Evolutionary conservation across 2,113 vertebrate genomes (phyloP).

Genomic region (Burhinus oedicnemus): DNA sequence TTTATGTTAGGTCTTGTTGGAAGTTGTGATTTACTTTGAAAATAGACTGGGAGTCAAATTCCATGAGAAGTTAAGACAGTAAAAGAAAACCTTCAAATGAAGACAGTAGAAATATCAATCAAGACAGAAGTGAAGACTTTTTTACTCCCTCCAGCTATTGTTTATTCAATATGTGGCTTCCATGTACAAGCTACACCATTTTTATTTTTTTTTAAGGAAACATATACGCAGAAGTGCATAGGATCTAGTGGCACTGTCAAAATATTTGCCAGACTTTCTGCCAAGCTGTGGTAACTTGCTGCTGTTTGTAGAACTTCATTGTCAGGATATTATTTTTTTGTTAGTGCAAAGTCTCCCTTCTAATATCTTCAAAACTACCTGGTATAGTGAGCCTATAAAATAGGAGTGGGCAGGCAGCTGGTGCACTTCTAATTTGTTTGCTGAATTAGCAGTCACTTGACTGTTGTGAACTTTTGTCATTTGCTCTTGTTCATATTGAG

Average conservation of each 20-base stretch:
- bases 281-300: background rate
- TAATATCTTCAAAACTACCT: background rate
- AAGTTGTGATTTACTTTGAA: conserved; percentile 10
- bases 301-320: background rate
- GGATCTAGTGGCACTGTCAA: background rate
- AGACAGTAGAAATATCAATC: background rate
- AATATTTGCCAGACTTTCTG: background rate
- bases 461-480: background rate
- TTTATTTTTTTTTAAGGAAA: background rate
- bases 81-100: background rate
- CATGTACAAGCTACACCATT: background rate
- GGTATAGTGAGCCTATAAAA: background rate
- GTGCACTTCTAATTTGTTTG: background rate
- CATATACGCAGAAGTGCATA: background rate
- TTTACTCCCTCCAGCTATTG: background rate
- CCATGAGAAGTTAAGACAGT: background rate
- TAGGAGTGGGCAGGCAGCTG: background rate
- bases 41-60: background rate
- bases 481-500: background rate
- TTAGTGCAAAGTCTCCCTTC: background rate
- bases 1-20: background rate
- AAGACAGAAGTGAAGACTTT: background rate
- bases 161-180: background rate
- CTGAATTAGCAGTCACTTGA: background rate
- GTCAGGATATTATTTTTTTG: background rate